Evolutionary conservation across 2,888 invertebrate genomes (phyloP).

Genomic region (Drosophila neotestacea): DNA sequence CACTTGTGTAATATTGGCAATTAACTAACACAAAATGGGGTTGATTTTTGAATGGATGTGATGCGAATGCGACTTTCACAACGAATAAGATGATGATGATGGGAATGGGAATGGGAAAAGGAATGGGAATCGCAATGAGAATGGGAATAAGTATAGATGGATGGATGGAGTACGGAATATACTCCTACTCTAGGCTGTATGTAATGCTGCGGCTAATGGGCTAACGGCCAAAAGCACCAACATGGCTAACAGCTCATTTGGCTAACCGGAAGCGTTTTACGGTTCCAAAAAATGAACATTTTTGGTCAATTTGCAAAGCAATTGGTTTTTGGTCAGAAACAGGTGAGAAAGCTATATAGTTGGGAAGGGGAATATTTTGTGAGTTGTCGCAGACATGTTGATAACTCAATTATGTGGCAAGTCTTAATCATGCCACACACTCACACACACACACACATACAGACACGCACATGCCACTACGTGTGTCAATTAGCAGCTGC

Average conservation of each 20-base stretch:
- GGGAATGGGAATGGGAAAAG: constrained; percentile 17
- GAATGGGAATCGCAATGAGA: constrained; percentile 4
- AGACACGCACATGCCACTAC: constrained; percentile 27
- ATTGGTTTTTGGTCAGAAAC: constrained; percentile 13
- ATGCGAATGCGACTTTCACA: constrained; percentile 41
- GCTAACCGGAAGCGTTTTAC: constrained; percentile 23
- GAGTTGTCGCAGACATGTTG: constrained; percentile 29
- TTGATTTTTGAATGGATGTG: constrained; percentile 74
- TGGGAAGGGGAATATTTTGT: neutral
- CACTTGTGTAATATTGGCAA: constrained; percentile 78
- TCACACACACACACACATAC: neutral
- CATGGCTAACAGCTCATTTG: constrained; percentile 13
- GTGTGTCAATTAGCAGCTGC: constrained; percentile 63
- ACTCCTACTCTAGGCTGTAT: neutral
- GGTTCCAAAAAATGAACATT: constrained; percentile 1
- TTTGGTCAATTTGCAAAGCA: constrained; percentile 26
- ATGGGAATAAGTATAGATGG: constrained; percentile 1
- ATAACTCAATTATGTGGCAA: constrained; percentile 54
- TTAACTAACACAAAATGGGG: constrained; percentile 76
- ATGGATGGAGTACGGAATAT: neutral
- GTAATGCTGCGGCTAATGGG: constrained; percentile 31
- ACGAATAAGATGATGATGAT: constrained; percentile 39
- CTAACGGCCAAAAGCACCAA: constrained; percentile 9
- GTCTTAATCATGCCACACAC: constrained; percentile 32
- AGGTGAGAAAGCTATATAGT: neutral